Percentiles rank a stretch among this genome's conserved stretches.
Evolutionary conservation across 1,140 invertebrate genomes (phyloP).

Genomic region (Lanistes nyassanus): DNA sequence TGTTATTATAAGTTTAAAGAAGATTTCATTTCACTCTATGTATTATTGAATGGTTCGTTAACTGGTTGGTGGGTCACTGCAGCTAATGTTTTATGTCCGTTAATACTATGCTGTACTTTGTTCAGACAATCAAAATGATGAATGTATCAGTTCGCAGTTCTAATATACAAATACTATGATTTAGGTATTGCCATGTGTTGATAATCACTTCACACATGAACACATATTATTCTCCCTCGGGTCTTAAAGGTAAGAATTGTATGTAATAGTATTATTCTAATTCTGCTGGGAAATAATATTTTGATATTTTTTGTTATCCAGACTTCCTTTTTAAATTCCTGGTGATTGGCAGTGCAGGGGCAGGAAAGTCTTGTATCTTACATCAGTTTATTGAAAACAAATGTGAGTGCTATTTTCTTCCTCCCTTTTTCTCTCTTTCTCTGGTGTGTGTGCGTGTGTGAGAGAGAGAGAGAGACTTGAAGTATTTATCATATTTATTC

Average conservation of each 20-base stretch:
- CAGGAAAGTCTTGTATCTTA: slow-evolving; percentile 73
- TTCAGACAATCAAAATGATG: no score
- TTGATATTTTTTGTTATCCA: slow-evolving; percentile 42
- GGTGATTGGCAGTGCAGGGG: slow-evolving; percentile 78
- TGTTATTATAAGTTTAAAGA: no score
- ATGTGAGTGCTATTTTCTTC: slow-evolving; percentile 62
- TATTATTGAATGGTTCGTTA: no score
- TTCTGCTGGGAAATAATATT: slow-evolving; percentile 74
- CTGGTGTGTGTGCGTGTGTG: not conserved
- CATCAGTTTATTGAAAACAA: slow-evolving; percentile 68
- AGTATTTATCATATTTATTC: not conserved
- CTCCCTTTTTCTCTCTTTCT: no score
- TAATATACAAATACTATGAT: no score
- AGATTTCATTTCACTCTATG: no score
- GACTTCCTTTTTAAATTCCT: slow-evolving; percentile 88
- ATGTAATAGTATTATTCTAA: not conserved
- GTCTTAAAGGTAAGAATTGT: not conserved
- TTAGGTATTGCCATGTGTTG: no score
- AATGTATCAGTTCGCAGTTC: no score
- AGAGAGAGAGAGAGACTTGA: slow-evolving; percentile 2
- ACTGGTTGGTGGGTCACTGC: no score
- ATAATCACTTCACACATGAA: no score
- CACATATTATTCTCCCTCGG: not conserved
- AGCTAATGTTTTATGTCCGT: no score
- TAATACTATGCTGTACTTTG: no score